Conservation (phyloP, 2,113 vertebrate species). For the Meleagris gallopavo region DNA sequence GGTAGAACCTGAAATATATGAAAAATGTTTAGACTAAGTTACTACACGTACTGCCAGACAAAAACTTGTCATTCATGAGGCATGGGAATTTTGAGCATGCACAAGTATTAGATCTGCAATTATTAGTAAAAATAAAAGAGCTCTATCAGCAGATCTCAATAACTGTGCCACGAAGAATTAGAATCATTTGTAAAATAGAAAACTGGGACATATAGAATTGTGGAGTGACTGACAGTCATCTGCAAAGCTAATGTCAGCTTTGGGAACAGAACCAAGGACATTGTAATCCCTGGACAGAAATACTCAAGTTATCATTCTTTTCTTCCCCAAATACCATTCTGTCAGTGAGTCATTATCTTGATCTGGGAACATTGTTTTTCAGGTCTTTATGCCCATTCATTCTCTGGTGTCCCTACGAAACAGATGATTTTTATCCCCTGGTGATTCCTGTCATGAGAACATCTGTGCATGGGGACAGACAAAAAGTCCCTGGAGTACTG, state of each 20-base stretch:
- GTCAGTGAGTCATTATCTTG: conserved; percentile 32
- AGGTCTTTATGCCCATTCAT: conserved; percentile 30
- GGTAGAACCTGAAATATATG: background rate
- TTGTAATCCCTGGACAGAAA: conserved; percentile 27
- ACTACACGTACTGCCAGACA: background rate
- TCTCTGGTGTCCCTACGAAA: conserved; percentile 10
- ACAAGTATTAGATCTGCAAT: background rate
- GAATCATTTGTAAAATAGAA: conserved; percentile 10
- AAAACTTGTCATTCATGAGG: background rate
- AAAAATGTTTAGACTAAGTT: background rate
- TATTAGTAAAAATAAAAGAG: conserved; percentile 43
- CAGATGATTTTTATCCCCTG: conserved; percentile 43
- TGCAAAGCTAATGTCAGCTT: conserved; percentile 23
- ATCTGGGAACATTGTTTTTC: conserved; percentile 20
- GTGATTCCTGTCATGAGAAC: conserved; percentile 29
- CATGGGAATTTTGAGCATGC: background rate
- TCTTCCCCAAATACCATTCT: background rate
- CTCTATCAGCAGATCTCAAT: conserved; percentile 58
- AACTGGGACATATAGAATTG: background rate
- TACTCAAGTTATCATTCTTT: background rate
- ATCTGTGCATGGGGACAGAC: conserved; percentile 40
- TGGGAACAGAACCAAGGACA: conserved; percentile 58
- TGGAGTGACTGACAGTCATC: conserved; percentile 37
- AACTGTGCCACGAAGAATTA: conserved; percentile 16
- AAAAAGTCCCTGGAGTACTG: conserved; percentile 39